Evolutionary conservation across 1,140 invertebrate genomes (phyloP), one percentile per base, ranked within the genome.

Genomic region (Pollicipes pollicipes): DNA sequence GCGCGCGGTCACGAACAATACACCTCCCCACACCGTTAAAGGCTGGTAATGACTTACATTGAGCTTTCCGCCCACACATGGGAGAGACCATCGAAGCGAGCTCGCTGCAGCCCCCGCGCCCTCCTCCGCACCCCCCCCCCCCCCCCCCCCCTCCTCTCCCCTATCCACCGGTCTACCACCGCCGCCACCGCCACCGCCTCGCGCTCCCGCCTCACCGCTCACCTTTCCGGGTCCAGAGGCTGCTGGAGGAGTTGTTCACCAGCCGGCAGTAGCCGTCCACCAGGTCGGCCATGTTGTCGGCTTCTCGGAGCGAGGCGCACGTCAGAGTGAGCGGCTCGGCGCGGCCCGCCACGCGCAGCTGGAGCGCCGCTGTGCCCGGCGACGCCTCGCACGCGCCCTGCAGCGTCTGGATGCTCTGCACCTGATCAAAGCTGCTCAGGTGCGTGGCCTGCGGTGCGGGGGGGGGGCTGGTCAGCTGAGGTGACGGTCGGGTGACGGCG

Each of bases 211-310:
- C 45, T 3, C 6, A 3, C 10, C 2, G 45, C 45, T 10, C 45
- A 90, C 89, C 88, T 86, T 87, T 88, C 76, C 85, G 83, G 75
- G 88, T 92, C 93, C 93, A 97, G 67, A 95, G 83, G 16, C 91
- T 93, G 37, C 85, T 86, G 68, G 86, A 85, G 37, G 84, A 87
- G 73, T 86, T 85, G 70, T 89, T 89, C 74, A 88, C 85, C 71
- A 97, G 82, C 76, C 91, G 85, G 79, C 93, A 97, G 79, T 98
- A 98, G 0, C 95, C 95, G 79, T 98, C 95, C 68, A 99, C 90
- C 64, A 99, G 84, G 83, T 97, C 93, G 0, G 95, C 95, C 76
- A 98, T 87, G 77, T 90, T 95, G 77, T 98, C 94, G n/a, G 94
- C 93, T 75, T 86, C 83, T 72, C 88, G 85, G 24, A 92, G 79